phyloP scores from a whole-genome alignment of 2,888 invertebrate genomes.

The Tetranychus truncatus region DNA sequence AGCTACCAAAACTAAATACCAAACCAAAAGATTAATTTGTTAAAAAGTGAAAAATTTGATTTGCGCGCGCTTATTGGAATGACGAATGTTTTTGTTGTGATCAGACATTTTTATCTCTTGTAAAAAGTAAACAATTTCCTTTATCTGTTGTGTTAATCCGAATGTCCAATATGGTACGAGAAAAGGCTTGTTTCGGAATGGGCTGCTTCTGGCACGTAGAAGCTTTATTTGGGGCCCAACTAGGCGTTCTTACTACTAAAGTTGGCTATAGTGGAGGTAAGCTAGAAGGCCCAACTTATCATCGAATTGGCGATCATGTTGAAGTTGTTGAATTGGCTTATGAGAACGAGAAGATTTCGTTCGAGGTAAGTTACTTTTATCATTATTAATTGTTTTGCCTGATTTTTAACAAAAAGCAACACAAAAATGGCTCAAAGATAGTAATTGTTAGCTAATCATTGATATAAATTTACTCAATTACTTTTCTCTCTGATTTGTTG shows the following conservation, averaged over 20 bases:
- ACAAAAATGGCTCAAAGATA: too few relatives aligned
- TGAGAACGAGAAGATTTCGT: conserved; percentile 58
- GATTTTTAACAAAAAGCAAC: too few relatives aligned
- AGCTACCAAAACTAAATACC: too few relatives aligned
- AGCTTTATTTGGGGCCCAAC: conserved; percentile 55
- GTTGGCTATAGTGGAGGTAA: conserved; percentile 85
- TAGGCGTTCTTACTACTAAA: conserved; percentile 65
- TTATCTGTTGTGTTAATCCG: too few relatives aligned
- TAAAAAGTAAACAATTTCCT: too few relatives aligned
- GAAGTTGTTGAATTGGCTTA: conserved; percentile 82
- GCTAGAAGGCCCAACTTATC: conserved; percentile 59
- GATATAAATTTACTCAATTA: background rate
- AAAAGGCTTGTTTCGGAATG: conserved; percentile 36
- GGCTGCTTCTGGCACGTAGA: conserved; percentile 86
- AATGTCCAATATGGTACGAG: background rate
- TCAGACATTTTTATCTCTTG: too few relatives aligned
- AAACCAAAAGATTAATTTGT: too few relatives aligned
- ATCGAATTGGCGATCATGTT: conserved; percentile 76
- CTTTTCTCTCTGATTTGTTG: background rate
- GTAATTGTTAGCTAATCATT: background rate
- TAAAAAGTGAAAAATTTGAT: too few relatives aligned
- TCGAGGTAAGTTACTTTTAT: conserved; percentile 37
- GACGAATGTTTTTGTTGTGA: too few relatives aligned
- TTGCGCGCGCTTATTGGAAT: too few relatives aligned
- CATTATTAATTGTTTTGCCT: too few relatives aligned